phyloP scores from a whole-genome alignment of 2,888 invertebrate genomes.

The Laothoe populi region DNA sequence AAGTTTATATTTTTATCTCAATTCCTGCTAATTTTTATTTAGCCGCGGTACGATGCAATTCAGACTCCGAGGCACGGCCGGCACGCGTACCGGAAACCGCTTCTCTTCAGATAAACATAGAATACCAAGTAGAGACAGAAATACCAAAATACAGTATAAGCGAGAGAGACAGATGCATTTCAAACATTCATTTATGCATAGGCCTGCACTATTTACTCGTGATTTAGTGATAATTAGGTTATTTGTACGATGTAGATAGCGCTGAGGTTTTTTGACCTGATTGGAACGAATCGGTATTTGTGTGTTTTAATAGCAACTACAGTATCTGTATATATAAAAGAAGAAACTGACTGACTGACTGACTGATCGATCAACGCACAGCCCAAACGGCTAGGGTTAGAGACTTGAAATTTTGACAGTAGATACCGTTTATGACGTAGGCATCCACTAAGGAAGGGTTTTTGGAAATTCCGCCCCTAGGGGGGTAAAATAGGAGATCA shows the following conservation, averaged over 20 bases:
- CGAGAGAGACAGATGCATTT: conserved; percentile 47
- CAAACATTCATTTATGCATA: conserved; percentile 43
- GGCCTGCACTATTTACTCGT: conserved; percentile 50
- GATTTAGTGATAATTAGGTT: conserved; percentile 57
- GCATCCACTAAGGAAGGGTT: too few relatives aligned
- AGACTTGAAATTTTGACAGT: too few relatives aligned
- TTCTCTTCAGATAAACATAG: conserved; percentile 75
- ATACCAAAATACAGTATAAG: conserved; percentile 46
- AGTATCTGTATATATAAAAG: not conserved
- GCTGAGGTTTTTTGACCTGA: conserved; percentile 37
- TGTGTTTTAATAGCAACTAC: conserved; percentile 5
- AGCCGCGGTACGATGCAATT: conserved; percentile 57
- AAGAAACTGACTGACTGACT: too few relatives aligned
- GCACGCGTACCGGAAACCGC: conserved; percentile 74
- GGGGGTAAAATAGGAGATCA: too few relatives aligned
- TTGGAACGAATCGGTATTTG: conserved; percentile 17
- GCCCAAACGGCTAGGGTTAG: too few relatives aligned
- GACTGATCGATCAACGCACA: too few relatives aligned
- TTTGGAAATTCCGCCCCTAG: too few relatives aligned
- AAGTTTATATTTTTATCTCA: conserved; percentile 22
- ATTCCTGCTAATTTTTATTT: conserved; percentile 41
- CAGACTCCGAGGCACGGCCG: conserved; percentile 46
- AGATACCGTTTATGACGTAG: too few relatives aligned
- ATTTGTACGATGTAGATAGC: conserved; percentile 44
- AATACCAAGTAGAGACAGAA: conserved; percentile 58